Evolutionary conservation across 2,888 invertebrate species (phyloP).

Genomic region (Oscheius sp.): DNA sequence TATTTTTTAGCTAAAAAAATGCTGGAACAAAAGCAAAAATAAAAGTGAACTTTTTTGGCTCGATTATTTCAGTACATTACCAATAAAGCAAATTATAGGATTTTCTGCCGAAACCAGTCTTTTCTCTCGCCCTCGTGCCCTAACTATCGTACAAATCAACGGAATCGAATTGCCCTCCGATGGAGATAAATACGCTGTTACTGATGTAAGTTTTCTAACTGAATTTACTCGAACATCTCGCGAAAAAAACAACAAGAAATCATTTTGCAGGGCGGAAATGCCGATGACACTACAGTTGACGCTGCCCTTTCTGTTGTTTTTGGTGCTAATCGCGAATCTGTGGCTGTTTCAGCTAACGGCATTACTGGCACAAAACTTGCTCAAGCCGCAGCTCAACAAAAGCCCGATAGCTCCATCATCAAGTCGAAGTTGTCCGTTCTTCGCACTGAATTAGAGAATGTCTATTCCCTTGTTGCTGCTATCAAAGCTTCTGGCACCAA

Average conservation of each 20-base stretch:
- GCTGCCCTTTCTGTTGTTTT: constrained; percentile 42
- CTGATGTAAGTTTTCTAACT: too few species aligned
- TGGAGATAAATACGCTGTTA: constrained; percentile 34
- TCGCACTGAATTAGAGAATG: constrained; percentile 41
- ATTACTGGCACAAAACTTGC: constrained; percentile 47
- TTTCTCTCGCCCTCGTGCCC: constrained; percentile 48
- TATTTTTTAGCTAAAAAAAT: too few species aligned
- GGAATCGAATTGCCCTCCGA: constrained; percentile 36
- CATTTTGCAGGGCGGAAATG: constrained; percentile 32
- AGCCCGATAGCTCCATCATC: constrained; percentile 36
- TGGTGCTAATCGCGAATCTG: constrained; percentile 45
- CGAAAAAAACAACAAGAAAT: not conserved
- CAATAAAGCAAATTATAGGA: constrained; percentile 25
- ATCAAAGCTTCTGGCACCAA: constrained; percentile 42
- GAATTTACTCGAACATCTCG: not conserved
- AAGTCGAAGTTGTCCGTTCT: constrained; percentile 40
- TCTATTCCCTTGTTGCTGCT: constrained; percentile 43
- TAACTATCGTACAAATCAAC: constrained; percentile 40
- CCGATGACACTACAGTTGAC: constrained; percentile 35
- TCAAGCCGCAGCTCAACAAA: constrained; percentile 35
- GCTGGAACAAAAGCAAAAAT: too few species aligned
- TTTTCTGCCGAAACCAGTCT: constrained; percentile 40
- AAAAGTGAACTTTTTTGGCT: too few species aligned
- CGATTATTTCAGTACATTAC: too few species aligned
- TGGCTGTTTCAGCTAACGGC: constrained; percentile 39